Percentiles rank a stretch among this genome's conserved stretches.
These are phyloP conservation scores for Gymnobelideus leadbeateri DNA, from an alignment of 2,113 vertebrate genomes.

Conservation along the genomic window DNA sequence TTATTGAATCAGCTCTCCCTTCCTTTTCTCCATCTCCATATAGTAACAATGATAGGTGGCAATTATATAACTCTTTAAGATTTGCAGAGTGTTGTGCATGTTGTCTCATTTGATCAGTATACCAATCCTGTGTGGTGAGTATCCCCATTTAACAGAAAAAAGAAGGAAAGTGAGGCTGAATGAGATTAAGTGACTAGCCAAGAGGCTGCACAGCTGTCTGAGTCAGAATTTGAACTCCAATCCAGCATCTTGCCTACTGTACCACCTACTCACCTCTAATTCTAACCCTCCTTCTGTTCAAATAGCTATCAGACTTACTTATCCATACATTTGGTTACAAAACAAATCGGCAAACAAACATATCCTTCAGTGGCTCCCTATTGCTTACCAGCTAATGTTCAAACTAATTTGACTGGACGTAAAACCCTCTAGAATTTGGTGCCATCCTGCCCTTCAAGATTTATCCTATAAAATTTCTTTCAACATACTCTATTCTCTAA, in stretches of 20 bases:
- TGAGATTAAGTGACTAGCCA: background rate
- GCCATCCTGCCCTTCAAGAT: background rate
- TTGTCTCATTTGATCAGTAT: background rate
- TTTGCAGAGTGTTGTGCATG: background rate
- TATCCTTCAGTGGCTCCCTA: background rate
- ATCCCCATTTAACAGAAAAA: background rate
- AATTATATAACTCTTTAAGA: background rate
- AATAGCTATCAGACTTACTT: background rate
- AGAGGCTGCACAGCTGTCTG: background rate
- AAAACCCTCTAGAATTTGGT: background rate
- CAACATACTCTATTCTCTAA: background rate
- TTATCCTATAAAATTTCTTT: background rate
- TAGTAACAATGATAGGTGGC: background rate
- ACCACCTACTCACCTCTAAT: background rate
- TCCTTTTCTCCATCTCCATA: background rate
- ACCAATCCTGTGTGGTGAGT: background rate
- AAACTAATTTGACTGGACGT: background rate
- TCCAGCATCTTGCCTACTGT: background rate
- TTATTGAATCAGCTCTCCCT: background rate
- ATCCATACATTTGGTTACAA: background rate
- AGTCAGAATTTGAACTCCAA: background rate
- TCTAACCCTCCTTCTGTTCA: background rate
- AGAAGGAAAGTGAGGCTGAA: background rate
- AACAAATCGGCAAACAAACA: background rate
- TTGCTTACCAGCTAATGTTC: background rate